phyloP scores from a whole-genome alignment of 2,113 vertebrate species.

The Chionis minor region DNA sequence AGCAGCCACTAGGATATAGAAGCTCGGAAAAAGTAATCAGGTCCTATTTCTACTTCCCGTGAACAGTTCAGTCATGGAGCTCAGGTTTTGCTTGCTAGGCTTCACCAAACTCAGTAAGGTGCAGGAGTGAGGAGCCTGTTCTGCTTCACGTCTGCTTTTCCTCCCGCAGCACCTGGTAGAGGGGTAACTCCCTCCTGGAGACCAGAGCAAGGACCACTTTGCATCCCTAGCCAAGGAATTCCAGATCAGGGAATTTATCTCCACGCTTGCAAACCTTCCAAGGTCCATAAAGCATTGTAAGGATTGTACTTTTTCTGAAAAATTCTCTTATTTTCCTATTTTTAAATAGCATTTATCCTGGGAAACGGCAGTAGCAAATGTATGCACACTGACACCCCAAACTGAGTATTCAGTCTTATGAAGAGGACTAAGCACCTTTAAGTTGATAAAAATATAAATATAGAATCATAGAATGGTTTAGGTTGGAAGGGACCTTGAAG shows the following conservation, averaged over 20 bases:
- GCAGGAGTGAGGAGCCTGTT: neutral
- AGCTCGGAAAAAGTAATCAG: conserved; percentile 6
- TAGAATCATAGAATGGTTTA: too few relatives aligned
- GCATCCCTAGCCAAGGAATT: neutral
- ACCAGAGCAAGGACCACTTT: neutral
- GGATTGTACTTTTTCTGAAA: neutral
- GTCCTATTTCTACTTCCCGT: neutral
- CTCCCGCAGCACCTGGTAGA: neutral
- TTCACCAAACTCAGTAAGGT: neutral
- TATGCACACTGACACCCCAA: neutral
- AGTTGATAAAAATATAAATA: neutral
- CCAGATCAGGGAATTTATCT: neutral
- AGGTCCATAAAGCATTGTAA: neutral
- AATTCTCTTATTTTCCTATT: neutral
- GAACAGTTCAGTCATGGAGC: neutral
- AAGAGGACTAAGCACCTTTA: neutral
- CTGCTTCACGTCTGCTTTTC: neutral
- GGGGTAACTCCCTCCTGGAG: neutral
- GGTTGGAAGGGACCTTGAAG: too few relatives aligned
- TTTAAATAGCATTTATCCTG: neutral
- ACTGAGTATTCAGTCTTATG: neutral
- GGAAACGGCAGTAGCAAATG: neutral
- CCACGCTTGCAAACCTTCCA: neutral
- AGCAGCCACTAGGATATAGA: conserved; percentile 29
- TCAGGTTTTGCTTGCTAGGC: neutral